Evolutionary conservation across 2,888 invertebrate species (phyloP), one percentile per base, ranked within the genome.

Genomic region (Salticus scenicus): DNA sequence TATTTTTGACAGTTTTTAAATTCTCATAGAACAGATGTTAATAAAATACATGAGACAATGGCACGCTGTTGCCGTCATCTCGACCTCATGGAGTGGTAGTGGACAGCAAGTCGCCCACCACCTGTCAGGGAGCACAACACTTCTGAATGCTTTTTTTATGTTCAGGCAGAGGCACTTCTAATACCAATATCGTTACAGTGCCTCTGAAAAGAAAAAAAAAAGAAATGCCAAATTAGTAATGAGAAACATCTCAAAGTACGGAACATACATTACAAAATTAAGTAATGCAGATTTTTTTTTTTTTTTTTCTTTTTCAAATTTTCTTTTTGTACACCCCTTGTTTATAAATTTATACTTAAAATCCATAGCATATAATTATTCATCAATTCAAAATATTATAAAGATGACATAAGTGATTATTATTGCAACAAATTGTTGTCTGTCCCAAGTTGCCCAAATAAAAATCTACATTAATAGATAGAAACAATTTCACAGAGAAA

Each of bases 131-230:
- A 77, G 83, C 66, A 73, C 64, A 73, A 74, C 74, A 69, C 75
- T 70, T n/a, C 63, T 47, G 67, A 78, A 79, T 78, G 78, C 77
- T 79, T 79, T 85, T 79, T 73, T 74, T 74, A 41, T n/a, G 33
- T 64, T 69, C 80, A 33, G 76, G 77, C 83, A 87, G 87, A 87
- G 87, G 87, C 87, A 87, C 87, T 75, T 75, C 79, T 87, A 87
- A 77, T 82, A 77, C 83, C 79, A 75, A 75, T 86, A 87, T 87
- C 83, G 83, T 87, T 87, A 87, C 87, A 87, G 87, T 87, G 87
- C 87, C 87, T 87, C 87, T 87, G 87, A 83, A 87, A 87, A 75
- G 74, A 83, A 87, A 87, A 72, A 87, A 83, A 87, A 87, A 72
- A 87, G 78, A 87, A 87, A 79, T 87, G 73, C 76, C 76, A 76